phyloP scores from a whole-genome alignment of 1,140 invertebrate species.

The Panonychus citri region DNA sequence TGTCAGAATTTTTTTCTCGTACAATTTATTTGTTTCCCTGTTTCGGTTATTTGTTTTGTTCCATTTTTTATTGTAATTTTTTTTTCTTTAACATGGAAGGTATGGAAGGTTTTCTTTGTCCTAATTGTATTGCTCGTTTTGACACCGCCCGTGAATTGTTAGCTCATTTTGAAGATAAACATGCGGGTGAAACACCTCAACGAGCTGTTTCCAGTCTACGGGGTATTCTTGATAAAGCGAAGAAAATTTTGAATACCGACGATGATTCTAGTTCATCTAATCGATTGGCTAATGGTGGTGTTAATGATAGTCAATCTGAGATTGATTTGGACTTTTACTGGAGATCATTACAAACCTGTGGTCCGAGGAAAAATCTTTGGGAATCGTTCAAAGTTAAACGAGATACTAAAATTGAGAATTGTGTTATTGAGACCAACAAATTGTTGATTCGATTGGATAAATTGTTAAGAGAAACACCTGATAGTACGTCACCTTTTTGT shows the following conservation, averaged over 20 bases:
- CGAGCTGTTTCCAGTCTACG: conserved; percentile 71
- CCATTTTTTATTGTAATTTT: too few species aligned
- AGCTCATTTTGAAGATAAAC: conserved; percentile 61
- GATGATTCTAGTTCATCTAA: conserved; percentile 17
- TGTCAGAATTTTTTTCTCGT: too few species aligned
- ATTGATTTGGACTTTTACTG: background rate
- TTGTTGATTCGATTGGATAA: conserved; percentile 78
- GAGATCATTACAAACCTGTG: conserved; percentile 16
- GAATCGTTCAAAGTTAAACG: conserved; percentile 47
- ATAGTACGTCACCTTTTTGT: background rate
- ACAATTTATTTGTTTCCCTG: too few species aligned
- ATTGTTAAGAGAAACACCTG: conserved; percentile 52
- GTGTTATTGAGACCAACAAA: conserved; percentile 83
- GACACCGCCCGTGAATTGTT: conserved; percentile 54
- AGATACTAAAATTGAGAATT: conserved; percentile 50
- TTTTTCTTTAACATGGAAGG: too few species aligned
- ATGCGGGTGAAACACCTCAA: conserved; percentile 60
- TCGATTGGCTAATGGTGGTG: conserved; percentile 43
- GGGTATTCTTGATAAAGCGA: conserved; percentile 68
- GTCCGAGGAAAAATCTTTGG: conserved; percentile 40
- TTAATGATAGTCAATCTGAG: background rate
- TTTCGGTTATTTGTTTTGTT: too few species aligned
- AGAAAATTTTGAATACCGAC: conserved; percentile 32
- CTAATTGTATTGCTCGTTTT: conserved; percentile 69
- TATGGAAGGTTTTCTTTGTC: conserved; percentile 68